These are phyloP conservation scores for Sisor rabdophorus DNA, from an alignment of 2,113 vertebrate species.

Conservation along the genomic window DNA sequence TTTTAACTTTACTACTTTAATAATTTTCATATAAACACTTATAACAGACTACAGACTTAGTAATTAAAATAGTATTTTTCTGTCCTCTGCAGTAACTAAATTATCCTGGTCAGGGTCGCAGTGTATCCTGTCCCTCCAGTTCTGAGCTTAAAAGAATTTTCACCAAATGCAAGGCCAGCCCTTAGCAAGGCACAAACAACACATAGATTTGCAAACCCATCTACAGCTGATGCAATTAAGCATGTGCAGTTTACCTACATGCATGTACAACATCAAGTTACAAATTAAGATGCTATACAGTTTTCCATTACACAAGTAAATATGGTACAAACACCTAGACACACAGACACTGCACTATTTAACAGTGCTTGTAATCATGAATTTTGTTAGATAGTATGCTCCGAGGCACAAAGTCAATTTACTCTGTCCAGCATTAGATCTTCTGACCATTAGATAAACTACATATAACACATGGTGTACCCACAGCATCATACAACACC, in stretches of 20 bases:
- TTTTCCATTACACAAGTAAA: no score
- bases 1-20: background rate
- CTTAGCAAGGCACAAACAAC: background rate
- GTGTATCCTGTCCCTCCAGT: background rate
- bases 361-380: constrained; percentile 40
- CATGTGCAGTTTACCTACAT: no score
- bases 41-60: background rate
- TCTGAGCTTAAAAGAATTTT: background rate
- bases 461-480: constrained; percentile 26
- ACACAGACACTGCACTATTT: constrained; percentile 19
- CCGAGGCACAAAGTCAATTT: constrained; percentile 46
- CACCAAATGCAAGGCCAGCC: background rate
- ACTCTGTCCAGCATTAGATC: constrained; percentile 27
- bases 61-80: background rate
- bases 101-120: background rate
- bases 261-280: no score
- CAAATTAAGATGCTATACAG: no score
- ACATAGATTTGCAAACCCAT: no score
- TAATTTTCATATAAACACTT: background rate
- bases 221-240: no score
- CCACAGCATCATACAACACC: constrained; percentile 35
- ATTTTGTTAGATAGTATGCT: constrained; percentile 38
- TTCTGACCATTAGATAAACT: constrained; percentile 35
- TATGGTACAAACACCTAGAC: background rate
- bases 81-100: background rate